Evolutionary conservation across 1,140 invertebrate genomes (phyloP).

Genomic region (Hyphantria cunea): DNA sequence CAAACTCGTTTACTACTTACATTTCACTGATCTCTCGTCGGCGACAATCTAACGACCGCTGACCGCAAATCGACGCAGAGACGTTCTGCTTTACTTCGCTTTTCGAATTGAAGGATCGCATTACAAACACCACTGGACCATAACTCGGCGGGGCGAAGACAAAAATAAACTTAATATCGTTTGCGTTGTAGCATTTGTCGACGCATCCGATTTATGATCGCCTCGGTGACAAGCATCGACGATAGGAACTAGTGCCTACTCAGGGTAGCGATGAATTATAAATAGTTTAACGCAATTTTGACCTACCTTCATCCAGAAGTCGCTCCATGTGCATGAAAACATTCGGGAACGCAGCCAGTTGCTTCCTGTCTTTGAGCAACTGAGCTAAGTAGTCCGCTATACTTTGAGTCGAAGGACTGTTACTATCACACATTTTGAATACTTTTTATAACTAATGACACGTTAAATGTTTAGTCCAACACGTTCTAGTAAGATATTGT

Average conservation of each 20-base stretch:
- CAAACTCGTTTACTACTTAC: conserved; percentile 60
- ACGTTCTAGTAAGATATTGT: conserved; percentile 70
- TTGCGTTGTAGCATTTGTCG: conserved; percentile 73
- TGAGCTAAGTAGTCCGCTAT: conserved; percentile 99
- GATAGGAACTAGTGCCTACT: conserved; percentile 39
- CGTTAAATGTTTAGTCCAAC: conserved; percentile 70
- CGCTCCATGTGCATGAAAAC: conserved; percentile 99
- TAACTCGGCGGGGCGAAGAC: conserved; percentile 78
- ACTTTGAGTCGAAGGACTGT: conserved; percentile 92
- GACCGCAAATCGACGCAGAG: conserved; percentile 66
- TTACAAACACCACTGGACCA: conserved; percentile 79
- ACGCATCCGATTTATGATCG: conserved; percentile 72
- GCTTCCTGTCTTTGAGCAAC: conserved; percentile 99
- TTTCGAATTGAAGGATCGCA: conserved; percentile 76
- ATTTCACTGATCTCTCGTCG: conserved; percentile 63
- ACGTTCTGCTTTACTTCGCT: conserved; percentile 75
- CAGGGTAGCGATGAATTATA: conserved; percentile 39
- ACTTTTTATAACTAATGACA: conserved; percentile 76
- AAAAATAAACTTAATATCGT: conserved; percentile 81
- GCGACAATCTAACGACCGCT: conserved; percentile 67
- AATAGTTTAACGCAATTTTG: conserved; percentile 42
- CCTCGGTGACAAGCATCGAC: conserved; percentile 58
- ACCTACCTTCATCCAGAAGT: conserved; percentile 99
- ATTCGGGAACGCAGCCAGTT: conserved; percentile 99
- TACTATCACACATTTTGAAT: conserved; percentile 88